A percentile compares a stretch with the other conserved stretches of the same genome.
Evolutionary conservation across 2,888 invertebrate genomes (phyloP).

Genomic region (Iselma pallidipennis): DNA sequence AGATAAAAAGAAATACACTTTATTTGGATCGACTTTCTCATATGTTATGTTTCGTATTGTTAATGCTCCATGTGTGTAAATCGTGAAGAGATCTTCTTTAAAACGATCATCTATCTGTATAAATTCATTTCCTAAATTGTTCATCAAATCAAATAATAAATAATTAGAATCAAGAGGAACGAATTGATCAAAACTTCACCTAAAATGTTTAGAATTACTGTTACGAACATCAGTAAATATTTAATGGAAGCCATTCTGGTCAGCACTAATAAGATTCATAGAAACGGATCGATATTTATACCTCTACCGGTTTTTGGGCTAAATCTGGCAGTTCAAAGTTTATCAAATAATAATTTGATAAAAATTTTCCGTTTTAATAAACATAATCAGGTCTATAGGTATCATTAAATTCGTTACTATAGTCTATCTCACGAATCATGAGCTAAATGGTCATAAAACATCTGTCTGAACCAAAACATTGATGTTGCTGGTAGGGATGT

Average conservation of each 20-base stretch:
- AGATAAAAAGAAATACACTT: slow-evolving; percentile 37
- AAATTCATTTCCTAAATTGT: slow-evolving; percentile 14
- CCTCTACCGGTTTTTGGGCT: too few species aligned
- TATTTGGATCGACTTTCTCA: slow-evolving; percentile 35
- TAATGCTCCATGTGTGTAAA: slow-evolving; percentile 39
- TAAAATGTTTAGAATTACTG: not conserved
- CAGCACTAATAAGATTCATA: too few species aligned
- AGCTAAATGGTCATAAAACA: too few species aligned
- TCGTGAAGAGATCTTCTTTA: slow-evolving; percentile 38
- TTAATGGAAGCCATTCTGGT: not conserved
- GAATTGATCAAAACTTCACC: not conserved
- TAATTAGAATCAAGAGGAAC: not conserved
- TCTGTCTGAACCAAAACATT: too few species aligned
- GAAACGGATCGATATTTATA: too few species aligned
- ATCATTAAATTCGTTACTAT: too few species aligned
- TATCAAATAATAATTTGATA: too few species aligned
- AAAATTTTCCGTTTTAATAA: too few species aligned
- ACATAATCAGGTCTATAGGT: too few species aligned
- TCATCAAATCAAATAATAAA: not conserved
- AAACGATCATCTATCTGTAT: slow-evolving; percentile 26
- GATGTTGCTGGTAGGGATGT: too few species aligned
- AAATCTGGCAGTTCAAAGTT: too few species aligned
- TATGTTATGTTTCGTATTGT: slow-evolving; percentile 32
- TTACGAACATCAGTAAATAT: not conserved
- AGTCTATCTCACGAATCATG: too few species aligned